These are phyloP conservation scores for Phyto melanocephala DNA, from an alignment of 2,888 invertebrate genomes.

Conservation along the genomic window DNA sequence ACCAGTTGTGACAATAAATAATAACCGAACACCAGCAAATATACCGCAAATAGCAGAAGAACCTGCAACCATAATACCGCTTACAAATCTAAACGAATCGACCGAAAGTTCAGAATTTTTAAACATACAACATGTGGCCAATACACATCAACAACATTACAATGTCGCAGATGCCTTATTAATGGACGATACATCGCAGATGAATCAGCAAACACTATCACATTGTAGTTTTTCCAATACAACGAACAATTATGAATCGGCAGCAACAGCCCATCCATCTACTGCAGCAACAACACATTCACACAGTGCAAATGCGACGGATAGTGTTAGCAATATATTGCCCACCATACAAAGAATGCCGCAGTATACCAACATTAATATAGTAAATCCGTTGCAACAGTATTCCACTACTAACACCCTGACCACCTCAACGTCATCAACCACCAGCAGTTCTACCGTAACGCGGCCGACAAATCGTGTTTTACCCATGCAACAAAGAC, in stretches of 20 bases:
- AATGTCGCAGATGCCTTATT: slow-evolving; percentile 59
- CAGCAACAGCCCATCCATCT: background rate
- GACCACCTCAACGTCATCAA: slow-evolving; percentile 67
- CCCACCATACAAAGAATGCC: slow-evolving; percentile 62
- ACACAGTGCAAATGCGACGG: background rate
- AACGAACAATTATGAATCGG: slow-evolving; percentile 33
- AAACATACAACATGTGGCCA: slow-evolving; percentile 52
- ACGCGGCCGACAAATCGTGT: slow-evolving; percentile 88
- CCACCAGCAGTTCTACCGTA: slow-evolving; percentile 69
- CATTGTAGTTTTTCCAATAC: slow-evolving; percentile 56
- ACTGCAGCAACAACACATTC: background rate
- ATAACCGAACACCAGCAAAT: background rate
- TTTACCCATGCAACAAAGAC: slow-evolving; percentile 85
- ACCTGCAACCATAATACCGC: slow-evolving; percentile 8
- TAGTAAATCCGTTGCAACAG: slow-evolving; percentile 85
- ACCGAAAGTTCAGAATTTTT: slow-evolving; percentile 41
- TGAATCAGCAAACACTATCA: slow-evolving; percentile 45
- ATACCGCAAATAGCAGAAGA: slow-evolving; percentile 21
- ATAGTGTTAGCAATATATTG: slow-evolving; percentile 54
- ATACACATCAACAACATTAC: slow-evolving; percentile 56
- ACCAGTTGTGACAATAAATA: slow-evolving; percentile 6
- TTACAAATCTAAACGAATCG: slow-evolving; percentile 27
- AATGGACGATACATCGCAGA: slow-evolving; percentile 48
- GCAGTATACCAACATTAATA: slow-evolving; percentile 75
- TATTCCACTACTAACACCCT: slow-evolving; percentile 63